These are phyloP conservation scores for Ligdia adustata DNA, from an alignment of 2,888 invertebrate genomes.

Conservation along the genomic window DNA sequence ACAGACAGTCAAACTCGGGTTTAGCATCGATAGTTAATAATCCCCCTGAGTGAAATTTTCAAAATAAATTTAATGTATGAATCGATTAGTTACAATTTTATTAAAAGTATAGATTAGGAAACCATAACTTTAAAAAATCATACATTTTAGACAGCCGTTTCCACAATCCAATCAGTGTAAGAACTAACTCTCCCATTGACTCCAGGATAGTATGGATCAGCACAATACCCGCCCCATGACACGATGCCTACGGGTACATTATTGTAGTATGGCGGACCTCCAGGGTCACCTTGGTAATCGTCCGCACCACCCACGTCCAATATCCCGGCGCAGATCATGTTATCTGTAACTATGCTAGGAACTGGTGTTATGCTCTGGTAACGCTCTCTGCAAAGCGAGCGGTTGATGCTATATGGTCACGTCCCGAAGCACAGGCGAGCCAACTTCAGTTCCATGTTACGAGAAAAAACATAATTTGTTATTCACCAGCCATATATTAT, in stretches of 20 bases:
- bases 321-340: conserved; percentile 56
- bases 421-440: conserved; percentile 12
- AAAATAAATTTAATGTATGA: too few relatives aligned
- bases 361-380: conserved; percentile 16
- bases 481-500: too few relatives aligned
- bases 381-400: conserved; percentile 23
- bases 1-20: too few relatives aligned
- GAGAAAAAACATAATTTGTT: too few relatives aligned
- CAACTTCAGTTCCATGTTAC: background rate
- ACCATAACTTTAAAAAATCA: too few relatives aligned
- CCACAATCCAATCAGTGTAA: conserved; percentile 53
- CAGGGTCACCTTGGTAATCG: conserved; percentile 53
- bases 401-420: conserved; percentile 29
- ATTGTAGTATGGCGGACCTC: conserved; percentile 64
- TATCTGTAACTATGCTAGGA: conserved; percentile 33
- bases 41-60: too few relatives aligned
- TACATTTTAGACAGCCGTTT: conserved; percentile 34
- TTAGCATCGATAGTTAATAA: too few relatives aligned
- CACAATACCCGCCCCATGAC: conserved; percentile 76
- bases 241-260: conserved; percentile 66
- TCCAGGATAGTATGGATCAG: conserved; percentile 63
- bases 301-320: conserved; percentile 42
- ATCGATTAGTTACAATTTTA: too few relatives aligned
- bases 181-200: conserved; percentile 67
- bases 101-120: too few relatives aligned